These are phyloP conservation scores for Enteromius trimaculatus DNA, from an alignment of 2,797 vertebrate genomes.

Conservation along the genomic window DNA sequence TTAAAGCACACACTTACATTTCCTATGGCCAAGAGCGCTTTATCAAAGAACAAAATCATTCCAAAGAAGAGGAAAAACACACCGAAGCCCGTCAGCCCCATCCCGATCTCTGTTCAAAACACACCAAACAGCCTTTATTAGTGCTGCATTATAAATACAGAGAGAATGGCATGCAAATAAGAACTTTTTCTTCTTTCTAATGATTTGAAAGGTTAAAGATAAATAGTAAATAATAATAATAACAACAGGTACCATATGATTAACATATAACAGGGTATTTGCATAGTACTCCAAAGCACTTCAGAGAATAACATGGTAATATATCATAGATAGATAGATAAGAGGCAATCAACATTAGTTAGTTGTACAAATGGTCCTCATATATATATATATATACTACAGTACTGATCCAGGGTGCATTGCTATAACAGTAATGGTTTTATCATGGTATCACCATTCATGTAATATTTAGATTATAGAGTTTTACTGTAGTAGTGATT, in stretches of 20 bases:
- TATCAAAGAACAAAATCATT: constrained; percentile 98
- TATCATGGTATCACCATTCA: neutral
- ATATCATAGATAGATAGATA: neutral
- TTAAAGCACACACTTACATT: constrained; percentile 84
- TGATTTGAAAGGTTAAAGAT: neutral
- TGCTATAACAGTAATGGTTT: neutral
- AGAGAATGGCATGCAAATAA: neutral
- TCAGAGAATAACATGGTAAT: neutral
- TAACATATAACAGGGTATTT: neutral
- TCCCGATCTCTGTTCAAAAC: constrained; percentile 89
- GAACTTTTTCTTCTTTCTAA: neutral
- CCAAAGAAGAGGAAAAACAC: constrained; percentile 98
- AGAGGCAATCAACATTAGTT: neutral
- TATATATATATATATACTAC: neutral
- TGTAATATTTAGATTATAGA: neutral
- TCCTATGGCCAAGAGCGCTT: constrained; percentile 95
- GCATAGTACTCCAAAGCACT: neutral
- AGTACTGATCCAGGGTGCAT: neutral
- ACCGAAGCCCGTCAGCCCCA: constrained; percentile 95
- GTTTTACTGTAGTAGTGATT: neutral
- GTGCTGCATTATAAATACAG: neutral
- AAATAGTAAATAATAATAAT: neutral
- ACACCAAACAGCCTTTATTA: constrained; percentile 43
- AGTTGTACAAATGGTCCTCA: neutral
- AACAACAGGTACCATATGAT: neutral